Conservation (phyloP, 2,113 vertebrate species). For the Peucedramus taeniatus region DNA sequence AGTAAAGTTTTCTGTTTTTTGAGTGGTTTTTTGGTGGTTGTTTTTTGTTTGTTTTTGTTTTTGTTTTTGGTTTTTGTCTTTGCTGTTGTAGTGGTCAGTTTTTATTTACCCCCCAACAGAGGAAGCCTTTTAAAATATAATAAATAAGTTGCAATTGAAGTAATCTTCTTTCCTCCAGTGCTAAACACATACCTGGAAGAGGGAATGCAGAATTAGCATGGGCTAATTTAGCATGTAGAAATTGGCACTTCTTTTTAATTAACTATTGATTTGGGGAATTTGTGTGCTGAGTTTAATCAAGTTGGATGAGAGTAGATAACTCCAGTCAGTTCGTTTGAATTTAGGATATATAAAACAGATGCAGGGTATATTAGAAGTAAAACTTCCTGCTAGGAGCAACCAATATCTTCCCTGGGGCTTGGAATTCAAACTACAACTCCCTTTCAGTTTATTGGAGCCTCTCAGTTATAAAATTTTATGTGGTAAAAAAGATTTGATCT, state of each 20-base stretch:
- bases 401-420: neutral
- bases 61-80: neutral
- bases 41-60: neutral
- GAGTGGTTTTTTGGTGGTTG: rapidly evolving
- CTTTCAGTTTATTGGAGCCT: neutral
- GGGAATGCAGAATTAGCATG: neutral
- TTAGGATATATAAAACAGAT: constrained; percentile 24
- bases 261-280: constrained; percentile 62
- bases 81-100: neutral
- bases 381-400: neutral
- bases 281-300: constrained; percentile 44
- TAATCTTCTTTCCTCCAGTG: neutral
- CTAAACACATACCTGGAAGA: neutral
- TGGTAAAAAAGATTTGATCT: neutral
- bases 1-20: neutral
- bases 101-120: neutral
- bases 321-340: constrained; percentile 15
- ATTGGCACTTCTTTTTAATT: constrained; percentile 33
- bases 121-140: neutral
- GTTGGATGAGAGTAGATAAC: constrained; percentile 30
- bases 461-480: neutral
- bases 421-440: neutral
- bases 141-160: neutral
- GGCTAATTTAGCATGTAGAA: neutral
- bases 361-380: neutral